Evolutionary conservation across 2,888 invertebrate species (phyloP).

Genomic region (Prosapia bicincta): DNA sequence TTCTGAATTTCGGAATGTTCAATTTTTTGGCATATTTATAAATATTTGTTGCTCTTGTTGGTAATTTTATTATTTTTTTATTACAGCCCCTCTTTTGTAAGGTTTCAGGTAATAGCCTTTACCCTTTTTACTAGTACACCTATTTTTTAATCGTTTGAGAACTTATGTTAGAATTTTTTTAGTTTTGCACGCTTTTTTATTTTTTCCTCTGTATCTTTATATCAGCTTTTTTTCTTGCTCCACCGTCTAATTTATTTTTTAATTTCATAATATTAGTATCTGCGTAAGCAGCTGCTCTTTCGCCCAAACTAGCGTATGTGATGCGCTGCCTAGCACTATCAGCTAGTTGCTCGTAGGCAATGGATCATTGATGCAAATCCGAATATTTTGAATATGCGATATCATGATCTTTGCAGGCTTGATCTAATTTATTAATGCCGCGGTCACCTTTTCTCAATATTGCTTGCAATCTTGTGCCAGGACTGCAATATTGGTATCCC

Average conservation of each 20-base stretch:
- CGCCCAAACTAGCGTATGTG: conserved; percentile 40
- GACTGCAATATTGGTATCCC: conserved; percentile 32
- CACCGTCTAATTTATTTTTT: conserved; percentile 37
- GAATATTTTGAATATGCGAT: too few species aligned
- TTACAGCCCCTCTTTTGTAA: neutral
- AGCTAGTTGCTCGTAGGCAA: too few species aligned
- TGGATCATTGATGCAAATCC: neutral
- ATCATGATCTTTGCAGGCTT: too few species aligned
- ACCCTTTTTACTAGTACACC: too few species aligned
- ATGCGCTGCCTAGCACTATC: conserved; percentile 42
- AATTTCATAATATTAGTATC: too few species aligned
- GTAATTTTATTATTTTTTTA: too few species aligned
- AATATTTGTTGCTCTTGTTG: neutral
- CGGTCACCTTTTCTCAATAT: too few species aligned
- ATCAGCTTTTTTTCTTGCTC: neutral
- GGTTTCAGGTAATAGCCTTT: too few species aligned
- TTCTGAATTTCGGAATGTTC: conserved; percentile 35
- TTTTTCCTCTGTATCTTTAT: neutral
- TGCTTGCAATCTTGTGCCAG: conserved; percentile 29
- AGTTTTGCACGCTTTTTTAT: too few species aligned
- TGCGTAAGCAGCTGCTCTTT: conserved; percentile 41
- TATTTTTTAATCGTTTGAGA: neutral
- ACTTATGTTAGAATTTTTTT: neutral
- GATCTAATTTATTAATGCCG: too few species aligned
- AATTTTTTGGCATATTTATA: neutral